Evolutionary conservation across 2,797 vertebrate genomes (phyloP), one percentile per base, ranked within the genome.

Genomic region (Coregonus sp.): DNA sequence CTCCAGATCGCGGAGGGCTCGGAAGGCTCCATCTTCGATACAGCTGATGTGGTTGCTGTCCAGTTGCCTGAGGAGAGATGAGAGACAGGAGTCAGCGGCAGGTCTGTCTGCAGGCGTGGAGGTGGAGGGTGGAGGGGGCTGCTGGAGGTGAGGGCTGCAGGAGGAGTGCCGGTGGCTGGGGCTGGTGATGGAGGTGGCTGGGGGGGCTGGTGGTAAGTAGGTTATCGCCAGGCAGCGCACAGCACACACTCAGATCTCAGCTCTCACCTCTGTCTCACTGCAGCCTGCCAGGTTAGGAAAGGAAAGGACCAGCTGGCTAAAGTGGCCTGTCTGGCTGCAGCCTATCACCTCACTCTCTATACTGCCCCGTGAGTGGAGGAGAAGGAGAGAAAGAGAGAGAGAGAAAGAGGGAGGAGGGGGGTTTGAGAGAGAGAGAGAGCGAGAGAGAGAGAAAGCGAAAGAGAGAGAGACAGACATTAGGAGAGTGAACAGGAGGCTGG

Each of bases 11-110:
- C 98, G 98, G 91, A 99, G 96, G 61, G 98, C 98, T 93, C 98
- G 95, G 94, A 99, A 99, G 94, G 97, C 97, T 96, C 98, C 98
- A 97, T 99, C 97, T 95, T 99, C 97, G 82, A 99, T 98, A 96
- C 98, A 99, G 97, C 96, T 96, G 95, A 99, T 99, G 94, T 97
- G 97, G 96, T 99, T 99, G 96, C 97, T 99, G 97, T 99, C 97
- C 96, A 98, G 95, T 93, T 98, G 97, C 96, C 97, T 98, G 94
- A 93, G 93, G 91, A 85, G 82, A 87, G 86, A 96, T 94, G 92
- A 94, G 93, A 92, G 91, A 90, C 93, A 87, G 77, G 91, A 96
- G 94, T 95, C 86, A 96, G 88, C 75, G 72, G 63, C 81, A 90
- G 85, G 89, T 89, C 87, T 87, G 86, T 90, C 87, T 87, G 86